Evolutionary conservation across 2,797 vertebrate species (phyloP).

Genomic region (Chelon auratus): DNA sequence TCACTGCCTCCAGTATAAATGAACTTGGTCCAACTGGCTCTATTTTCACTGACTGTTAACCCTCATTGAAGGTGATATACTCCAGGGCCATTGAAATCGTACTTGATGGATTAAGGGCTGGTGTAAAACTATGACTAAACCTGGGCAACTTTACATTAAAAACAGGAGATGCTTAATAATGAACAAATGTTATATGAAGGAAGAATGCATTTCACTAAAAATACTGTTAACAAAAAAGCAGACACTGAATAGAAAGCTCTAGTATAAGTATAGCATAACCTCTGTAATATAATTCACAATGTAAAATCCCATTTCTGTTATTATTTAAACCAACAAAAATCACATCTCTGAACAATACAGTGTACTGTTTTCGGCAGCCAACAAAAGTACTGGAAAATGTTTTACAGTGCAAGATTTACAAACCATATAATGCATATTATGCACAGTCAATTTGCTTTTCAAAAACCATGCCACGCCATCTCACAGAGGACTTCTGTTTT

Average conservation of each 20-base stretch:
- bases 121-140: conserved; percentile 43
- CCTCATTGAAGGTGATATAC: conserved; percentile 39
- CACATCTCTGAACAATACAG: conserved; percentile 5
- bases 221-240: neutral
- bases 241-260: neutral
- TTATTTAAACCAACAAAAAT: conserved; percentile 5
- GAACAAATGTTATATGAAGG: neutral
- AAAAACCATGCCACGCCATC: conserved; percentile 28
- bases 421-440: conserved; percentile 27
- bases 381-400: conserved; percentile 9
- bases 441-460: conserved; percentile 47
- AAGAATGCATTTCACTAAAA: neutral
- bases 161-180: conserved; percentile 19
- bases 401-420: conserved; percentile 9
- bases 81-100: conserved; percentile 48
- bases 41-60: conserved; percentile 64
- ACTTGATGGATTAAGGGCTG: conserved; percentile 39
- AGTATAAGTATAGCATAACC: too few species aligned
- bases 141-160: conserved; percentile 9
- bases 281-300: neutral
- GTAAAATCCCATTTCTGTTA: neutral
- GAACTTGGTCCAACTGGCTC: conserved; percentile 77
- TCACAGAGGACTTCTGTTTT: conserved; percentile 39
- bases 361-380: neutral
- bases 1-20: conserved; percentile 55